Evolutionary conservation across 2,797 vertebrate species (phyloP), one percentile per base, ranked within the genome.

Genomic region (Erithacus rubecula): DNA sequence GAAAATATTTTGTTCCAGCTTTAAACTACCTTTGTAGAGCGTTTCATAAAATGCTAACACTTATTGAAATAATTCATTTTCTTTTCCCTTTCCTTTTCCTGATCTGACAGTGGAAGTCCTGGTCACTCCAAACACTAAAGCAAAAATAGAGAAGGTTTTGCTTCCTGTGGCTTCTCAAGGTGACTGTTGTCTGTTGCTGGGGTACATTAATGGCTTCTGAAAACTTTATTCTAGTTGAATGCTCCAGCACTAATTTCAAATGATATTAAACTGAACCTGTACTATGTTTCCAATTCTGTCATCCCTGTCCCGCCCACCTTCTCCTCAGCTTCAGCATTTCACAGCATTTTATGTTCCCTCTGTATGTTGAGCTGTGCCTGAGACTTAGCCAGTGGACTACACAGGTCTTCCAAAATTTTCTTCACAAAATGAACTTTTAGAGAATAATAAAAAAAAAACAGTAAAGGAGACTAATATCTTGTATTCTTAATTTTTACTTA

Each of bases 181-280:
- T 81, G 29, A 52, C 65, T 32, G 51, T 49, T 55, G 29, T 51
- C 64, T 87, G 49, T 29, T 7, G 3, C 65, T 76, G 76, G 34
- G 79, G 29, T 79, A 77, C 63, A 37, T 37, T 71, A 82, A 87
- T 53, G 56, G 49, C 22, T 95, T 93, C 80, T 39, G 68, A 87
- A 93, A 94, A 77, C 2, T 1, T 90, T 76, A 59, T 83, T 92
- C 87, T 89, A 58, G 32, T 85, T 83, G 52, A 95, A 70, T 72
- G n/a, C 55, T 46, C 32, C 68, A 82, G 32, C 29, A 78, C n/a
- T 93, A 64, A 91, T 83, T 87, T 90, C 60, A 92, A 94, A 89
- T 88, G 58, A 62, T 68, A 43, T 77, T 90, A 82, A 81, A 87
- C 47, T 80, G 86, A 83, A 94, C 46, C 19, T 90, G 53, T 83